Percentiles rank a stretch among this genome's conserved stretches.
Conservation (phyloP, 2,888 invertebrate species). For the Hypselothyrea guttata region DNA sequence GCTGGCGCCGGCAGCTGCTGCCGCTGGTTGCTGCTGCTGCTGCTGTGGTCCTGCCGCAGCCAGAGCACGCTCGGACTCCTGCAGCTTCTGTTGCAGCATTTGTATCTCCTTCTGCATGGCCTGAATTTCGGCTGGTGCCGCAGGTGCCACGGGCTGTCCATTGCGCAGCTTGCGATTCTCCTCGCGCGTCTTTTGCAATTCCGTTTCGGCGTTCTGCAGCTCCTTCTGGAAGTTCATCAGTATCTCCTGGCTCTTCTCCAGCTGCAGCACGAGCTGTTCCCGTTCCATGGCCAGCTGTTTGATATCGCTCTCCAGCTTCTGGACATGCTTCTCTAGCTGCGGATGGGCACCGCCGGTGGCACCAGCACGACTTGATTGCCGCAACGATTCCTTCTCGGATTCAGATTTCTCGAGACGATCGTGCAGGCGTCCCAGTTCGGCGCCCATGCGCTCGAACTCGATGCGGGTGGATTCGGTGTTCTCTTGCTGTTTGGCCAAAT, state of each 20-base stretch:
- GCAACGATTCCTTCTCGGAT: conserved; percentile 88
- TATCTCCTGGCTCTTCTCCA: conserved; percentile 96
- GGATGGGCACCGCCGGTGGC: conserved; percentile 90
- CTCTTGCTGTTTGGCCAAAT: conserved; percentile 92
- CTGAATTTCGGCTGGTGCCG: conserved; percentile 88
- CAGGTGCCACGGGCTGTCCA: conserved; percentile 77
- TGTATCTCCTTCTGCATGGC: conserved; percentile 86
- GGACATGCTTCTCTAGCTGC: conserved; percentile 92
- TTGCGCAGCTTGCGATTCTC: conserved; percentile 84
- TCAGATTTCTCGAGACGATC: conserved; percentile 90
- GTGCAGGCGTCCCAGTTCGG: conserved; percentile 90
- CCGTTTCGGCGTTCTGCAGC: conserved; percentile 91
- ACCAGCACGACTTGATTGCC: conserved; percentile 85
- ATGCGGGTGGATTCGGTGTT: conserved; percentile 91
- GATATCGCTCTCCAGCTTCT: conserved; percentile 92
- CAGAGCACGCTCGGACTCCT: conserved; percentile 84
- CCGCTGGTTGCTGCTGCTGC: conserved; percentile 81
- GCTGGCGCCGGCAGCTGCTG: conserved; percentile 83
- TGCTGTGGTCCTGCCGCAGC: conserved; percentile 82
- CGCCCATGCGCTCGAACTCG: conserved; percentile 92
- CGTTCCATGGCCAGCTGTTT: conserved; percentile 92
- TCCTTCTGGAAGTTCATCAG: conserved; percentile 96
- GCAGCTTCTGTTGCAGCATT: conserved; percentile 87
- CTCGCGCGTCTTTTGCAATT: conserved; percentile 90
- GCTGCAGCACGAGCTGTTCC: conserved; percentile 93